Evolutionary conservation across 2,797 vertebrate species (phyloP), one percentile per base, ranked within the genome.

Genomic region (Nyctibius grandis): DNA sequence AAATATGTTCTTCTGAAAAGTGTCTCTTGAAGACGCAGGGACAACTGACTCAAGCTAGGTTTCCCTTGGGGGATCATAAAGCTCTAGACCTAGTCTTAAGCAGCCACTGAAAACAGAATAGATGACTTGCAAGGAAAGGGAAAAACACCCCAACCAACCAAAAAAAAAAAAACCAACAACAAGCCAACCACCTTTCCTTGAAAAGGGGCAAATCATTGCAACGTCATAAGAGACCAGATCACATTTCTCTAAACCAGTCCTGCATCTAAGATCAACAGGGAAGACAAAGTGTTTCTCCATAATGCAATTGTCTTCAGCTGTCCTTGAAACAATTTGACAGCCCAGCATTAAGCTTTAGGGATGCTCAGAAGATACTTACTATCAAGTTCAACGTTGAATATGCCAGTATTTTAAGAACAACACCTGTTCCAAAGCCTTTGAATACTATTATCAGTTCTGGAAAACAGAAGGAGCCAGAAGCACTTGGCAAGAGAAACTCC

Each of bases 341-440:
- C 4, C 7, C 31, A 93, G 53, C 69, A 80, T 69, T 65, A 77
- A 91, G 57, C 9, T 79, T 78, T 64, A 80, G 20, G 59, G 25
- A 77, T 54, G n/a, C 48, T 94, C 93, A 85, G 69, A 88, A 45
- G 16, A 70, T 48, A 89, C 77, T 74, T 91, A 59, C 61, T 77
- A 75, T 74, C 76, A 85, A 91, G 51, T 74, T 88, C 74, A 64
- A 22, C 23, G 31, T 26, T 93, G 64, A 91, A 84, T 53, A 63
- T 4, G 1, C 6, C 28, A 51, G 64, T 86, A 94, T 94, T 95
- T 95, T 89, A 91, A 94, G 72, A 95, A 82, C 50, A 91, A 64
- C 67, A 77, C 74, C 63, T 94, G 90, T 88, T 96, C 53, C n/a
- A 54, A 83, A 93, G 65, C 7, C 76, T 95, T 81, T 85, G 81